A percentile compares a stretch with the other conserved stretches of the same genome.
phyloP scores from a whole-genome alignment of 2,888 invertebrate species.

The Eucriotettix oculatus region DNA sequence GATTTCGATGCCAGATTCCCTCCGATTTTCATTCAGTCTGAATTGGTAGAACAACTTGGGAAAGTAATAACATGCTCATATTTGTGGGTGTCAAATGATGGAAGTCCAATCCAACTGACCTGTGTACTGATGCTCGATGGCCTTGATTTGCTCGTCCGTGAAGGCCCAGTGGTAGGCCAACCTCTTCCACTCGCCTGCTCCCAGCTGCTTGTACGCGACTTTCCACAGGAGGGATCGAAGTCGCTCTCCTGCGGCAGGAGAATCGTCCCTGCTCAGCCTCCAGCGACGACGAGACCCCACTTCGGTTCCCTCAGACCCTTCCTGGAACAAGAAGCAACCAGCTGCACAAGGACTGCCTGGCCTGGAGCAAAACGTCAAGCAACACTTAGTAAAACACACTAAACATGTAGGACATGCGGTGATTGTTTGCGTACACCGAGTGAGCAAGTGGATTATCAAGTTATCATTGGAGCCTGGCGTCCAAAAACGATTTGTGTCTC shows the following conservation, averaged over 20 bases:
- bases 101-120: slow-evolving; percentile 25
- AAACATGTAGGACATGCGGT: too few relatives aligned
- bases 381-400: too few relatives aligned
- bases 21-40: neutral
- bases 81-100: neutral
- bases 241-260: slow-evolving; percentile 19
- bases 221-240: slow-evolving; percentile 33
- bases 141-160: slow-evolving; percentile 47
- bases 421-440: too few relatives aligned
- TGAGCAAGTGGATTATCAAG: too few relatives aligned
- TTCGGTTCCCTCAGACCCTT: neutral
- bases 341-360: too few relatives aligned
- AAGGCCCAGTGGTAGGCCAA: slow-evolving; percentile 49
- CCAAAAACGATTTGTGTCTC: too few relatives aligned
- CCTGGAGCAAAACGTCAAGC: too few relatives aligned
- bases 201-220: slow-evolving; percentile 40
- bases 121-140: slow-evolving; percentile 53
- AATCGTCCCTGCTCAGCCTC: slow-evolving; percentile 1
- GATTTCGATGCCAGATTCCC: too few relatives aligned
- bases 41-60: too few relatives aligned
- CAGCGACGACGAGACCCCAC: neutral
- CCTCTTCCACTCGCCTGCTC: slow-evolving; percentile 45
- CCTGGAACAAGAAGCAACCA: neutral
- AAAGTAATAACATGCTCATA: too few relatives aligned
- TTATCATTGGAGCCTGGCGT: too few relatives aligned